Percentiles rank a stretch among this genome's conserved stretches.
These are phyloP conservation scores for Gastracanthus pulcherrimus DNA, from an alignment of 2,888 invertebrate genomes.

Conservation along the genomic window DNA sequence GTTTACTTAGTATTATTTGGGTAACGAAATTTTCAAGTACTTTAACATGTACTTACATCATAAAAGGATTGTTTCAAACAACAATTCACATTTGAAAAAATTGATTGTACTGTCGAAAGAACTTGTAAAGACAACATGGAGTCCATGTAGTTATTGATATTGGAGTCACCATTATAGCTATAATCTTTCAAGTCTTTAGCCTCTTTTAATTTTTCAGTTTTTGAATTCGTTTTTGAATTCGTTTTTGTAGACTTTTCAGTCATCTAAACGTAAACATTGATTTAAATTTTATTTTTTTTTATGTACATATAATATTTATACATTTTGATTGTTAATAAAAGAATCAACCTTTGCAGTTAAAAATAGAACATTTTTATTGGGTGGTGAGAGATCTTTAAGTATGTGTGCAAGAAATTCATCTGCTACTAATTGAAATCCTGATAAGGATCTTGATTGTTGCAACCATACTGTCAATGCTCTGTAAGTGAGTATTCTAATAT, in stretches of 20 bases:
- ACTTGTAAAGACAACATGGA: slow-evolving; percentile 66
- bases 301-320: background rate
- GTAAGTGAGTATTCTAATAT: slow-evolving; percentile 66
- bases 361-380: slow-evolving; percentile 66
- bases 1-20: background rate
- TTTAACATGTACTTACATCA: slow-evolving; percentile 64
- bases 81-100: slow-evolving; percentile 65
- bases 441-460: slow-evolving; percentile 63
- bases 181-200: slow-evolving; percentile 65
- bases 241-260: slow-evolving; percentile 63
- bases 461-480: slow-evolving; percentile 70
- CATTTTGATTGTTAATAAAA: slow-evolving; percentile 28
- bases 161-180: slow-evolving; percentile 34
- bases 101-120: slow-evolving; percentile 66
- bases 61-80: slow-evolving; percentile 66
- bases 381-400: slow-evolving; percentile 67
- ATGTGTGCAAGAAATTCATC: slow-evolving; percentile 68
- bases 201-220: slow-evolving; percentile 67
- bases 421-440: slow-evolving; percentile 69
- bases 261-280: slow-evolving; percentile 12
- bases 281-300: background rate
- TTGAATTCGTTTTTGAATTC: slow-evolving; percentile 66
- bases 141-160: slow-evolving; percentile 56
- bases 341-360: slow-evolving; percentile 63
- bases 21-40: background rate